These are phyloP conservation scores for Orycteropus afer DNA, from an alignment of 2,113 vertebrate species.

Conservation along the genomic window DNA sequence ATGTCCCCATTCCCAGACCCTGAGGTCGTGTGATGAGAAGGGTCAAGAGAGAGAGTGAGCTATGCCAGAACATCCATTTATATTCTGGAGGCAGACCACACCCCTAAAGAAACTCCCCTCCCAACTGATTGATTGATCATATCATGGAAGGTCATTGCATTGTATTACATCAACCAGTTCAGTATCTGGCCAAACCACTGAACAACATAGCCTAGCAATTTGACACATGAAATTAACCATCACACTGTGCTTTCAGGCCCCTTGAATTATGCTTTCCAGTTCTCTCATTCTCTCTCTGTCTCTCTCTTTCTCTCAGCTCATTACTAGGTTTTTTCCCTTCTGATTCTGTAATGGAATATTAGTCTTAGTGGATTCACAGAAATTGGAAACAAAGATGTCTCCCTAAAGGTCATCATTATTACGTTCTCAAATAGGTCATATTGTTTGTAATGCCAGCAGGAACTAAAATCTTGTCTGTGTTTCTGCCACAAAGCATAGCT, in stretches of 20 bases:
- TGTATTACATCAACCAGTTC: not conserved
- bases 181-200: not conserved
- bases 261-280: not conserved
- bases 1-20: too few relatives aligned
- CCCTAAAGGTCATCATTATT: constrained; percentile 59
- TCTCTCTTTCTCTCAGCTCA: not conserved
- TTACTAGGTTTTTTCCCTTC: not conserved
- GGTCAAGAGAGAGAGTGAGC: not conserved
- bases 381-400: constrained; percentile 53
- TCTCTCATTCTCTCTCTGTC: not conserved
- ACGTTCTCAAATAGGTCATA: not conserved
- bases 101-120: not conserved
- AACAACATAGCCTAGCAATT: not conserved
- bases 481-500: constrained; percentile 4
- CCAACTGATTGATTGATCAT: not conserved
- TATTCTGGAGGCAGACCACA: too few relatives aligned
- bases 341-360: not conserved
- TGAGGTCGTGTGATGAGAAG: not conserved
- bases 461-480: constrained; percentile 11
- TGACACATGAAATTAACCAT: not conserved
- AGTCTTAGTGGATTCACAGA: constrained; percentile 14
- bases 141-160: not conserved
- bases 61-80: not conserved
- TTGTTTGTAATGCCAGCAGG: not conserved
- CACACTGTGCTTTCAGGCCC: not conserved